A percentile compares a stretch with the other conserved stretches of the same genome.
Evolutionary conservation across 2,797 vertebrate species (phyloP).

Genomic region (Thamnophis elegans): DNA sequence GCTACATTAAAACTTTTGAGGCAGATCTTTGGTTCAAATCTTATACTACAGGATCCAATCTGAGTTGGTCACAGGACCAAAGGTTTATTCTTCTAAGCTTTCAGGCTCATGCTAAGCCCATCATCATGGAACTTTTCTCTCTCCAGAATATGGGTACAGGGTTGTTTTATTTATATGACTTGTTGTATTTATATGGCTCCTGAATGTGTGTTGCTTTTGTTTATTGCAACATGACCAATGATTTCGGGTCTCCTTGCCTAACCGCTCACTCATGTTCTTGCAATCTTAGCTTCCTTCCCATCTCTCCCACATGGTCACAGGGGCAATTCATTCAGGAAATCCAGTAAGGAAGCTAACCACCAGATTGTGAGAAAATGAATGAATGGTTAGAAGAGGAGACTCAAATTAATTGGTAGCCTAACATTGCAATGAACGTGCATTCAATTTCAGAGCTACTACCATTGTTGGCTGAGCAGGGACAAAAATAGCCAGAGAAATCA

Average conservation of each 20-base stretch:
- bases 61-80: neutral
- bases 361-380: neutral
- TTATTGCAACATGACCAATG: neutral
- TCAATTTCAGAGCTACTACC: neutral
- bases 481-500: neutral
- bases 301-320: neutral
- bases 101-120: neutral
- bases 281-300: neutral
- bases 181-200: neutral
- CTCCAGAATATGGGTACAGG: neutral
- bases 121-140: neutral
- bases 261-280: neutral
- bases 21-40: neutral
- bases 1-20: neutral
- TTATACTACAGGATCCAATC: neutral
- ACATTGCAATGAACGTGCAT: neutral
- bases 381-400: neutral
- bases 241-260: neutral
- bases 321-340: neutral
- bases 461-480: neutral
- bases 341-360: neutral
- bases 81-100: neutral
- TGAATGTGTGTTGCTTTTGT: neutral
- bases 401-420: neutral
- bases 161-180: neutral